Evolutionary conservation across 2,113 vertebrate species (phyloP).

Genomic region (Chloropsis cyanopogon): DNA sequence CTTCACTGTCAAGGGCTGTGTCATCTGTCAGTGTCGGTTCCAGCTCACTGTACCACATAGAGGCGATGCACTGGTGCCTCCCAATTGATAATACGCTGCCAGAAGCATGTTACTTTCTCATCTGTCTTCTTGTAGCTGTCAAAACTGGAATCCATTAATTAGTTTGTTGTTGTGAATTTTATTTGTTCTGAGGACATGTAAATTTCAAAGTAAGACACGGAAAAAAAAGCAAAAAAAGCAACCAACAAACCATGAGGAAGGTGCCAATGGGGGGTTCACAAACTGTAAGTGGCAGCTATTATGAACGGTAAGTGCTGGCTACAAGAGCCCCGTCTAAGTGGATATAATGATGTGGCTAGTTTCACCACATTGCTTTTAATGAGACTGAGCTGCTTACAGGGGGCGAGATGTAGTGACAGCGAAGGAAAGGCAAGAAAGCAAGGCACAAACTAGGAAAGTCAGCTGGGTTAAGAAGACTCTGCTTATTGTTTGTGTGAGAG

Average conservation of each 20-base stretch:
- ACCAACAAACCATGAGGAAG: neutral
- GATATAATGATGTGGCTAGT: conserved; percentile 71
- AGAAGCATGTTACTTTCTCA: conserved; percentile 86
- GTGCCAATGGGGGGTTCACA: conserved; percentile 52
- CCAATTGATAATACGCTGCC: conserved; percentile 87
- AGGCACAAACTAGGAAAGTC: conserved; percentile 34
- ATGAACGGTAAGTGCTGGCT: conserved; percentile 32
- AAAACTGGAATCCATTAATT: conserved; percentile 94
- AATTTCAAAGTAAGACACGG: conserved; percentile 70
- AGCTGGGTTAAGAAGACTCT: conserved; percentile 29
- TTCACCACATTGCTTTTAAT: conserved; percentile 72
- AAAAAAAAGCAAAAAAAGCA: neutral
- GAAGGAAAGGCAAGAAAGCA: neutral
- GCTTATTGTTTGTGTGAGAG: neutral
- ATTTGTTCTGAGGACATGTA: conserved; percentile 78
- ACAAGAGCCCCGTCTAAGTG: conserved; percentile 61
- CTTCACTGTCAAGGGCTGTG: conserved; percentile 89
- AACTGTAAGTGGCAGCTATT: conserved; percentile 59
- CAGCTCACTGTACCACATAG: conserved; percentile 94
- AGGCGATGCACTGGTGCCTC: conserved; percentile 84
- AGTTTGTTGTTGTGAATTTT: conserved; percentile 82
- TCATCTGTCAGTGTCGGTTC: conserved; percentile 97
- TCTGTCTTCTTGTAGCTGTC: conserved; percentile 91
- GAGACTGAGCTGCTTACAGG: conserved; percentile 56
- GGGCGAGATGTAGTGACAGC: neutral